phyloP scores from a whole-genome alignment of 2,113 vertebrate genomes.

The Candoia aspera region DNA sequence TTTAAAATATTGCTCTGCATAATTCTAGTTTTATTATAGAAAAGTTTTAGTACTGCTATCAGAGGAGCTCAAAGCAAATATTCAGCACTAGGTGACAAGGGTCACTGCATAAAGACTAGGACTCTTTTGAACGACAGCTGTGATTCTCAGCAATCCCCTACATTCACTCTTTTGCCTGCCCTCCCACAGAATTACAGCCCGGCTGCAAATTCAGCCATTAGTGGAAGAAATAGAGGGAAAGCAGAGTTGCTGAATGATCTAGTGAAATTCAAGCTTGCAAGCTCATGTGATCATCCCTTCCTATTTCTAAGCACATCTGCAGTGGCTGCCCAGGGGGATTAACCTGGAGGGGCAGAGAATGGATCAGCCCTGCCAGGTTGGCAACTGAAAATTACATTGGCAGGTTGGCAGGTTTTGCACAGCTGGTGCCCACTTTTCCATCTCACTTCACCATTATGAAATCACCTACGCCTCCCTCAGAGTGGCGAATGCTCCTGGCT shows the following conservation, averaged over 20 bases:
- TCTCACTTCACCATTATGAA: not conserved
- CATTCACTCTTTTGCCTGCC: not conserved
- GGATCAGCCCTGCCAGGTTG: no score
- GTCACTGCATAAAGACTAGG: not conserved
- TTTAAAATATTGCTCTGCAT: not conserved
- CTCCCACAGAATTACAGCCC: not conserved
- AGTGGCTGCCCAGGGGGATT: not conserved
- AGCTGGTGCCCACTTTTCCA: not conserved
- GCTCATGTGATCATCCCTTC: not conserved
- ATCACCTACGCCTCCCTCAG: fast-evolving
- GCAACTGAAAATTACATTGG: not conserved
- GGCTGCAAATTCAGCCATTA: not conserved
- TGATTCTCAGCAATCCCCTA: no score
- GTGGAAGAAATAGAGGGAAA: not conserved
- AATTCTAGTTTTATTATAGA: not conserved
- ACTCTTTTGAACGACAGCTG: not conserved
- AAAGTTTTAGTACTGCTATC: no score
- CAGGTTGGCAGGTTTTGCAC: not conserved
- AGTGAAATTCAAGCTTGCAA: not conserved
- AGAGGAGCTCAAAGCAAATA: not conserved
- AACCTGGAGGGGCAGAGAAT: no score
- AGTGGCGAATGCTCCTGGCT: fast-evolving
- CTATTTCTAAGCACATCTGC: not conserved
- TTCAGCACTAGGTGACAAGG: no score
- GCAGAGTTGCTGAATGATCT: not conserved